A percentile compares a stretch with the other conserved stretches of the same genome.
phyloP scores from a whole-genome alignment of 2,888 invertebrate genomes.

The Agrypnus murinus region DNA sequence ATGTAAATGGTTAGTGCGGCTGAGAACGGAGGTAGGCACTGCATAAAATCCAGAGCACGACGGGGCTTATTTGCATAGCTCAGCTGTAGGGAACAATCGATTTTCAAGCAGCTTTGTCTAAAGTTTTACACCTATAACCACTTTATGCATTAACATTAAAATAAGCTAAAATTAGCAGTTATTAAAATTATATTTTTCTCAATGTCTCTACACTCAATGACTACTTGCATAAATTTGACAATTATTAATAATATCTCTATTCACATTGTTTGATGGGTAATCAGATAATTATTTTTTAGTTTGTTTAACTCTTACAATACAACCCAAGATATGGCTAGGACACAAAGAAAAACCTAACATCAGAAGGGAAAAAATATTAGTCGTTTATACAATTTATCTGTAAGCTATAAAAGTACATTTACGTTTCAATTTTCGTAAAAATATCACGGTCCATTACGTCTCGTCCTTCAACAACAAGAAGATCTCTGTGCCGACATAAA shows the following conservation, averaged over 20 bases:
- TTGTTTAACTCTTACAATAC: too few species aligned
- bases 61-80: slow-evolving; percentile 72
- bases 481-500: slow-evolving; percentile 68
- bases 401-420: slow-evolving; percentile 69
- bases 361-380: too few species aligned
- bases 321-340: too few species aligned
- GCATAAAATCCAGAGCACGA: slow-evolving; percentile 72
- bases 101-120: slow-evolving; percentile 59
- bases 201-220: too few species aligned
- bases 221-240: too few species aligned
- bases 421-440: slow-evolving; percentile 71
- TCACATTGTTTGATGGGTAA: too few species aligned
- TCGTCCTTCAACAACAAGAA: slow-evolving; percentile 65
- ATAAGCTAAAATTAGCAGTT: background rate
- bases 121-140: slow-evolving; percentile 29
- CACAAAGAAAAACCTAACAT: too few species aligned
- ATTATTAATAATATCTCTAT: too few species aligned
- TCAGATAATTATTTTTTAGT: too few species aligned
- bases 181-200: too few species aligned
- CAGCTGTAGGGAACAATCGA: slow-evolving; percentile 71
- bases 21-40: slow-evolving; percentile 53
- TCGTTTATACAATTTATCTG: slow-evolving; percentile 44
- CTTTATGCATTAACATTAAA: slow-evolving; percentile 2
- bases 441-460: slow-evolving; percentile 70
- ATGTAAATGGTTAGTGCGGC: slow-evolving; percentile 51